phyloP scores from a whole-genome alignment of 2,797 vertebrate species.

The Platyrinchus mystaceus region DNA sequence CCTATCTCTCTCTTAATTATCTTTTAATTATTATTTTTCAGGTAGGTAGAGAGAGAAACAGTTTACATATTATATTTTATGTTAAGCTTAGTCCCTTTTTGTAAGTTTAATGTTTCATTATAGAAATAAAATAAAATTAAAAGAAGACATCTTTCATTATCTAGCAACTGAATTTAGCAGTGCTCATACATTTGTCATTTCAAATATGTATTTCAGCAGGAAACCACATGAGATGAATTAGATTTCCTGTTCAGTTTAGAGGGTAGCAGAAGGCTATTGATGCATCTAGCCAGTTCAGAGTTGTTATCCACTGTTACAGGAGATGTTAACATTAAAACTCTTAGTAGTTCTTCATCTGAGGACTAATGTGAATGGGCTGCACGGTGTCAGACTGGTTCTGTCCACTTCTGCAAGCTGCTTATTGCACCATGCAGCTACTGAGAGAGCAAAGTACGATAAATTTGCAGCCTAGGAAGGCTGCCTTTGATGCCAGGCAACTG shows the following conservation, averaged over 20 bases:
- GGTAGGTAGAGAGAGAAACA: neutral
- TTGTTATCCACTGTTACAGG: slow-evolving; percentile 17
- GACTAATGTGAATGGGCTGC: slow-evolving; percentile 2
- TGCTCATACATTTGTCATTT: slow-evolving; percentile 24
- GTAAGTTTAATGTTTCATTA: neutral
- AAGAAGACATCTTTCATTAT: neutral
- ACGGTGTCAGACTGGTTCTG: slow-evolving; percentile 18
- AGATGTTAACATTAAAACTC: slow-evolving; percentile 25
- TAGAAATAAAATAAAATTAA: neutral
- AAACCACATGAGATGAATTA: slow-evolving; percentile 62
- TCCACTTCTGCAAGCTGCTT: slow-evolving; percentile 14
- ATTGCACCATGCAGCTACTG: neutral
- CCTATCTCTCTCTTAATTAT: neutral
- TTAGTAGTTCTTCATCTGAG: neutral
- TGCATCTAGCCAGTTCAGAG: slow-evolving; percentile 9
- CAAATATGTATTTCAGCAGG: slow-evolving; percentile 49
- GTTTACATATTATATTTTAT: neutral
- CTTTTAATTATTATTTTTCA: neutral
- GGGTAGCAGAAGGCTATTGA: slow-evolving; percentile 25
- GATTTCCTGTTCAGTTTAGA: slow-evolving; percentile 66
- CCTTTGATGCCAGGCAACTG: slow-evolving; percentile 32
- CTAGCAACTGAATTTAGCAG: slow-evolving; percentile 30
- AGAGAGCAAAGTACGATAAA: slow-evolving; percentile 33
- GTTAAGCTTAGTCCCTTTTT: neutral
- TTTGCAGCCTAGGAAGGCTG: neutral